phyloP scores from a whole-genome alignment of 1,140 invertebrate species.

The Neoseiulus cucumeris region DNA sequence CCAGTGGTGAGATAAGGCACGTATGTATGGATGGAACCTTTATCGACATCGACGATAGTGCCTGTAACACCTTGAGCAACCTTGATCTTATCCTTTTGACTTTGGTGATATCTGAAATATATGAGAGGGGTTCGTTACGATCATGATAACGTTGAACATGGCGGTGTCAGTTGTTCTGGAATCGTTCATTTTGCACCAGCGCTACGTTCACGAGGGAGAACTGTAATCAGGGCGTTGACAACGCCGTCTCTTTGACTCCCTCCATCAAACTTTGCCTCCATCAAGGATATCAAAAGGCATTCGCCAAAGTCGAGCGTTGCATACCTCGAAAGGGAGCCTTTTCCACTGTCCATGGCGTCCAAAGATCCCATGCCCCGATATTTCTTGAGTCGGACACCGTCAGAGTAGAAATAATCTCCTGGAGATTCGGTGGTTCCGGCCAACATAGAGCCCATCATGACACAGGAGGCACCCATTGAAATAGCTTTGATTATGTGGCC shows the following conservation, averaged over 20 bases:
- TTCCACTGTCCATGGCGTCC: slow-evolving; percentile 82
- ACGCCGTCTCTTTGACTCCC: no score
- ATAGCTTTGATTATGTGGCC: slow-evolving; percentile 90
- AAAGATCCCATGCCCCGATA: slow-evolving; percentile 97
- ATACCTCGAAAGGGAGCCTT: slow-evolving; percentile 27
- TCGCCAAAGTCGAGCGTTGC: no score
- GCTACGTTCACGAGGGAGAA: no score
- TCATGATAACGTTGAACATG: neutral
- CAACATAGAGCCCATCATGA: slow-evolving; percentile 97
- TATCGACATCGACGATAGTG: slow-evolving; percentile 89
- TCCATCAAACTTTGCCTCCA: no score
- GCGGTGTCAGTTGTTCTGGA: neutral
- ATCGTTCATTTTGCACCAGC: neutral
- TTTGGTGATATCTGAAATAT: slow-evolving; percentile 25
- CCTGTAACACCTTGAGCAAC: slow-evolving; percentile 97
- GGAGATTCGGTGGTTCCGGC: slow-evolving; percentile 96
- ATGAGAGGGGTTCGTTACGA: neutral
- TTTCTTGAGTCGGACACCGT: slow-evolving; percentile 92
- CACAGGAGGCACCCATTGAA: slow-evolving; percentile 64
- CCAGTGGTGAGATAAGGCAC: slow-evolving; percentile 87
- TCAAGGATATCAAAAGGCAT: no score
- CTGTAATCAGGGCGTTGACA: no score
- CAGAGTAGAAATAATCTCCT: slow-evolving; percentile 94
- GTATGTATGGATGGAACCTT: slow-evolving; percentile 85
- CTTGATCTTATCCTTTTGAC: slow-evolving; percentile 82